These are phyloP conservation scores for Leptodactylus fuscus DNA, from an alignment of 2,113 vertebrate genomes.

Conservation along the genomic window DNA sequence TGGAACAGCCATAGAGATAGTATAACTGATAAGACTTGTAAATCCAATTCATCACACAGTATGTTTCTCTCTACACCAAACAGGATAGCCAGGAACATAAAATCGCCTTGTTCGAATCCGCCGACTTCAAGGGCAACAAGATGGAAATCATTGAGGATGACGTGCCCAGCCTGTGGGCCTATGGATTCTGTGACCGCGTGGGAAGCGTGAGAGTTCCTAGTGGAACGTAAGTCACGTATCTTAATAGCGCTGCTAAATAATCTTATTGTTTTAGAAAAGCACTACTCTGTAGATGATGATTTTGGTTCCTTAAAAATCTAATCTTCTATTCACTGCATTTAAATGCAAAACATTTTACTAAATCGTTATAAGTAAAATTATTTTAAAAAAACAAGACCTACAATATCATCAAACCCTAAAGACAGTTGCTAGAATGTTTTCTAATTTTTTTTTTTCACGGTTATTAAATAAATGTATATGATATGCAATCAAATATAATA, in stretches of 20 bases:
- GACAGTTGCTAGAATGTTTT: too few species aligned
- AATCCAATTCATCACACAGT: neutral
- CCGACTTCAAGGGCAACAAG: constrained; percentile 95
- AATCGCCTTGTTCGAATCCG: constrained; percentile 89
- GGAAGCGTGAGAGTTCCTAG: constrained; percentile 90
- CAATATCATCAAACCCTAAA: too few species aligned
- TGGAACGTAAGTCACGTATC: constrained; percentile 81
- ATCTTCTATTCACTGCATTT: too few species aligned
- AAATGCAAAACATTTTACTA: too few species aligned
- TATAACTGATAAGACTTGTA: neutral
- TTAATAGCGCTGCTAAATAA: neutral
- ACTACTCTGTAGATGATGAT: neutral
- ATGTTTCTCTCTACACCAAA: neutral
- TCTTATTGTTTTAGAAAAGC: neutral
- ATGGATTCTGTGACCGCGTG: constrained; percentile 92
- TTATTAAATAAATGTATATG: too few species aligned
- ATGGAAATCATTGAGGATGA: constrained; percentile 94
- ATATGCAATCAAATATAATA: too few species aligned
- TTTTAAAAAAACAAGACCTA: too few species aligned
- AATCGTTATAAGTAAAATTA: too few species aligned
- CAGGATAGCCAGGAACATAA: constrained; percentile 90
- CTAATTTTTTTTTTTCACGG: too few species aligned
- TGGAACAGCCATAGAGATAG: neutral
- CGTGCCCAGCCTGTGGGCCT: constrained; percentile 91
- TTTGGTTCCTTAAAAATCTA: too few species aligned